Base-by-base conservation (phyloP, 2,888 invertebrate genomes). In the Lasioglossum zephyrum region DNA sequence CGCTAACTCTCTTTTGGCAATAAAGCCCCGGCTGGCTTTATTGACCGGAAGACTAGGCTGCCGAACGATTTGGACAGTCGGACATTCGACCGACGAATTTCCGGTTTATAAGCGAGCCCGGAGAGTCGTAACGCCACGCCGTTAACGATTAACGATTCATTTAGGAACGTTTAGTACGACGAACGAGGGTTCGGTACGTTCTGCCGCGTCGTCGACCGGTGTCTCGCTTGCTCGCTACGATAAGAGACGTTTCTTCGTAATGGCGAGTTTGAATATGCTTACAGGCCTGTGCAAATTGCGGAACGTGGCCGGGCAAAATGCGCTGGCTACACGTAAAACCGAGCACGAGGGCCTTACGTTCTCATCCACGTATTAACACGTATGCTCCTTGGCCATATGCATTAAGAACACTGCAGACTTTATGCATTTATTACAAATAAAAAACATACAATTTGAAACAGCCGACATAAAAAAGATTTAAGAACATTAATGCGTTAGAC, bases 121-220 rank as follows among this genome's bases (percentile, higher is more conserved):
- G 91, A 91, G 92, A 83, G 90, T 82, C 89, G 91, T 92, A 92
- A 93, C 90, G 89, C 89, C 86, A 81, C 87, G 92, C 93, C 93
- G 93, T 95, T 94, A 94, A 94, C 94, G 93, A 95, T 94, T 95
- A 95, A 95, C 93, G 95, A 95, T 94, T 95, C 94, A 95, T 95
- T 95, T 94, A 94, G 92, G 91, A 94, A 92, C 93, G 93, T 94
- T 94, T 94, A 93, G 93, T 93, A 89, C 91, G 88, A 86, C 85
- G 86, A 87, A 85, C 84, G 90, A 66, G 80, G 86, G 81, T 84
- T n/a, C 79, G 73, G 39, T 86, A 83, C 76, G 89, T 85, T 91
- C 86, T 86, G 91, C 22, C 49, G 49, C 49, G 22, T 49, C 49
- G 49, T 84, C 86, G 86, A 81, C 70, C 70, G 78, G 74, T 80